Evolutionary conservation across 1,140 invertebrate genomes (phyloP).

Genomic region (Phymorhynchus buccinoides): DNA sequence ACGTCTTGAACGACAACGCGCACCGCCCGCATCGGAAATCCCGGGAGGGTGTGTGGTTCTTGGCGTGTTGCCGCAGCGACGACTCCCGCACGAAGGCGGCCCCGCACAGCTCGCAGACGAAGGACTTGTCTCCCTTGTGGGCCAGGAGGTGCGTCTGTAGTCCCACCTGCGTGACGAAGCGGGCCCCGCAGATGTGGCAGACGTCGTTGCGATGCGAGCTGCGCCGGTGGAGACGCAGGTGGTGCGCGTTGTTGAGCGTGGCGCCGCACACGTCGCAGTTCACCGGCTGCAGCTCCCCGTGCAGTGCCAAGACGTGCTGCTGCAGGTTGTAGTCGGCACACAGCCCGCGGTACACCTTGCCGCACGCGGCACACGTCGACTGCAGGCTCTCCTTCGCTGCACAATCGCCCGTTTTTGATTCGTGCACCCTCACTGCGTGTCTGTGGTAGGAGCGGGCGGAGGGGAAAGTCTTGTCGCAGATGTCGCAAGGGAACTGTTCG

Average conservation of each 20-base stretch:
- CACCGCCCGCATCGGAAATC: neutral
- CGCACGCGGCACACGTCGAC: neutral
- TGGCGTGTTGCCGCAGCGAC: neutral
- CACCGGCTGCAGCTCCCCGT: neutral
- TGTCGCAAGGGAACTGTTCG: no score
- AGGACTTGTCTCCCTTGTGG: neutral
- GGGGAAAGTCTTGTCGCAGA: no score
- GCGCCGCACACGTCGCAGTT: neutral
- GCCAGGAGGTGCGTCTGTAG: constrained; percentile 2
- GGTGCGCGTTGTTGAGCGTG: neutral
- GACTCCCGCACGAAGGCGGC: neutral
- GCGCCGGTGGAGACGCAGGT: neutral
- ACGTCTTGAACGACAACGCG: neutral
- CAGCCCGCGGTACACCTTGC: neutral
- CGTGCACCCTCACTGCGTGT: no score
- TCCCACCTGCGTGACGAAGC: neutral
- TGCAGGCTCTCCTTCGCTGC: neutral
- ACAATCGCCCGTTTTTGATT: no score
- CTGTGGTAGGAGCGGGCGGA: no score
- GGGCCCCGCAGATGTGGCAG: neutral
- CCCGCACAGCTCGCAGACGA: constrained; percentile 20
- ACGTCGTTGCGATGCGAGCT: neutral
- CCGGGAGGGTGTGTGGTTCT: neutral
- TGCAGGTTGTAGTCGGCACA: neutral
- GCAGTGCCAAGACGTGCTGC: neutral